Base-by-base conservation (phyloP, 1,140 invertebrate species). In the Drosophila simulans region DNA sequence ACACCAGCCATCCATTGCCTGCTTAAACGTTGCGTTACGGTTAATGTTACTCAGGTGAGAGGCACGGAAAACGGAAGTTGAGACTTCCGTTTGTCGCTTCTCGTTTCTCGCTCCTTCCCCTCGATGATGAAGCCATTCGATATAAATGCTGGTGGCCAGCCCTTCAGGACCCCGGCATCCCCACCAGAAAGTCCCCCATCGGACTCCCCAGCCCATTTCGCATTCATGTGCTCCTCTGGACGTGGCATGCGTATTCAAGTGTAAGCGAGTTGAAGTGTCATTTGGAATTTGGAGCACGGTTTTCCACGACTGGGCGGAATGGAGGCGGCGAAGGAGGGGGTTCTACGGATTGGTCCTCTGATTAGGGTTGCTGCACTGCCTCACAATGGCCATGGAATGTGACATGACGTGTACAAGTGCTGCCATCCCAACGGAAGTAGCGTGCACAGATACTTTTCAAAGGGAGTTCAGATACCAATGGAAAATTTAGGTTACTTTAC, bases 381-480 rank as follows among this genome's bases (percentile, higher is more conserved):
- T 51, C 56, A 88, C 83, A 88, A 88, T 88, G 80, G 70, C 76
- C 76, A 76, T 49, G 69, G 66, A 64, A 64, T 64, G 71, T 89
- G 82, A 81, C 77, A 70, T 86, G 83, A 88, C 83, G 83, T 88
- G 83, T 88, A 89, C 64, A 88, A 88, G 83, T 89, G 83, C 78
- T 46, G 43, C 49, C 51, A 60, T 49, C 25, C 48, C 66, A 43
- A 63, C 59, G 59, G 59, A 63, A 63, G 59, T 63, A 34, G 54
- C 54, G 59, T 54, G 40, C 25, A 63, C 55, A 60, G 64, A 68
- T 66, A 68, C 64, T 68, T 42, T 68, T 65, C 60, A 51, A 68
- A 68, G 60, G 55, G 31, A 57, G 48, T 34, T 35, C 20, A 31
- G 13, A 34, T 56, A 15, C 48, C 72, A 69, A 70, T 86, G 51